phyloP scores from a whole-genome alignment of 2,113 vertebrate species.

The Seriola rivoliana region DNA sequence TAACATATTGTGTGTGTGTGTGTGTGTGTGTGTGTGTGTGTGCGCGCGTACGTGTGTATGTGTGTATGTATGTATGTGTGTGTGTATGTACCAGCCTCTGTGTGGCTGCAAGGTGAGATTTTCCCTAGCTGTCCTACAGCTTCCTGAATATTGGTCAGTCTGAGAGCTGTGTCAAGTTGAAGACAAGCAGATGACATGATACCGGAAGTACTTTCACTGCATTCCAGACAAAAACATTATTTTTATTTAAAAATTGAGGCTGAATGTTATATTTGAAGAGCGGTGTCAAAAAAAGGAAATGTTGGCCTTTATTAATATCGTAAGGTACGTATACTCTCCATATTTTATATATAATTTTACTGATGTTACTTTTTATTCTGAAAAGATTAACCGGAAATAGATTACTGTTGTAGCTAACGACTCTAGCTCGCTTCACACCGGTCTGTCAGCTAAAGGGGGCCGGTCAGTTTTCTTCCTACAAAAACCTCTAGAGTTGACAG shows the following conservation, averaged over 20 bases:
- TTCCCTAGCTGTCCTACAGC: slow-evolving; percentile 21
- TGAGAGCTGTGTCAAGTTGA: background rate
- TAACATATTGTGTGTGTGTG: background rate
- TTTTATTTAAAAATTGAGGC: background rate
- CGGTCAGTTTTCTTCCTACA: slow-evolving; percentile 74
- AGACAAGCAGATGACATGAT: background rate
- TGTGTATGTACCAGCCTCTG: background rate
- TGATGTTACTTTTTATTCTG: background rate
- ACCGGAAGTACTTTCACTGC: slow-evolving; percentile 4
- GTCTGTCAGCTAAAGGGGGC: slow-evolving; percentile 69
- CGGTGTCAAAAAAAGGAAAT: rapidly evolving
- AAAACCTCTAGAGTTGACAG: slow-evolving; percentile 69
- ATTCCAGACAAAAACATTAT: slow-evolving; percentile 1
- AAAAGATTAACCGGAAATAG: slow-evolving; percentile 32
- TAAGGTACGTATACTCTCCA: rapidly evolving
- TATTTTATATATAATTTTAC: background rate
- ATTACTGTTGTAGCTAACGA: background rate
- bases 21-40: background rate
- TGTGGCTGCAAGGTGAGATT: slow-evolving; percentile 43
- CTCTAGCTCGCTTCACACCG: slow-evolving; percentile 40
- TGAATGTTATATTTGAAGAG: background rate
- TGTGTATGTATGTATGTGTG: background rate
- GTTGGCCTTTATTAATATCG: background rate
- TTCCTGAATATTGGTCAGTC: slow-evolving; percentile 1
- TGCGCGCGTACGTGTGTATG: background rate